Conservation (phyloP, 2,797 vertebrate species). For the Epinephelus malabaricus region DNA sequence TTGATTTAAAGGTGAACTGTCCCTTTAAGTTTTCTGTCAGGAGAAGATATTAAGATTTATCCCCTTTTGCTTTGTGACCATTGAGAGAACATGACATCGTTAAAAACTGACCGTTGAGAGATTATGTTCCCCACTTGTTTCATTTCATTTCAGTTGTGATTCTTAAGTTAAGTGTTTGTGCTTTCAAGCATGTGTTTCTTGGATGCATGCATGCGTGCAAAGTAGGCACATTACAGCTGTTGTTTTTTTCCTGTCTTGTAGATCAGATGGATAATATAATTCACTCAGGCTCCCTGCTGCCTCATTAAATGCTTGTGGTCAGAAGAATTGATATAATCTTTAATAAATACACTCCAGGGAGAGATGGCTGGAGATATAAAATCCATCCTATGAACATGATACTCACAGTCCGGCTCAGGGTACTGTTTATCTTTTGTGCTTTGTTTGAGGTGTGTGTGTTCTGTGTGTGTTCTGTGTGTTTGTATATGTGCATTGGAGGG, state of each 20-base stretch:
- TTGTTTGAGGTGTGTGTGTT: constrained; percentile 62
- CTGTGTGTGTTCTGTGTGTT: constrained; percentile 53
- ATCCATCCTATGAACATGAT: constrained; percentile 70
- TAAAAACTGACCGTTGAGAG: not conserved
- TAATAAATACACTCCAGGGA: constrained; percentile 82
- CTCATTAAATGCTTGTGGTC: constrained; percentile 83
- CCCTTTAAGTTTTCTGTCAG: not conserved
- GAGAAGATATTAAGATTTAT: not conserved
- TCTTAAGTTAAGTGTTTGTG: constrained; percentile 8
- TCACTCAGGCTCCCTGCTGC: constrained; percentile 73
- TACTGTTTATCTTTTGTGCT: constrained; percentile 59
- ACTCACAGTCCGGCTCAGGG: constrained; percentile 52
- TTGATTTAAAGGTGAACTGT: too few species aligned
- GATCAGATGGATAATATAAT: constrained; percentile 80
- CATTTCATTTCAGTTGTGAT: not conserved
- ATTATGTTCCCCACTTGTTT: not conserved
- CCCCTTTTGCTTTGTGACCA: not conserved
- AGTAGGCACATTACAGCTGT: constrained; percentile 71
- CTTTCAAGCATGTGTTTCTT: constrained; percentile 10
- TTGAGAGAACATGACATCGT: not conserved
- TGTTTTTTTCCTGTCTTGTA: constrained; percentile 62
- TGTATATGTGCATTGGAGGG: constrained; percentile 65
- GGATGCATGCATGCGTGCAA: constrained; percentile 38
- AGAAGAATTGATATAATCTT: constrained; percentile 83
- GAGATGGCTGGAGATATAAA: constrained; percentile 60